Conservation (phyloP, 2,888 invertebrate species). For the Drosophila suboccidentalis region DNA sequence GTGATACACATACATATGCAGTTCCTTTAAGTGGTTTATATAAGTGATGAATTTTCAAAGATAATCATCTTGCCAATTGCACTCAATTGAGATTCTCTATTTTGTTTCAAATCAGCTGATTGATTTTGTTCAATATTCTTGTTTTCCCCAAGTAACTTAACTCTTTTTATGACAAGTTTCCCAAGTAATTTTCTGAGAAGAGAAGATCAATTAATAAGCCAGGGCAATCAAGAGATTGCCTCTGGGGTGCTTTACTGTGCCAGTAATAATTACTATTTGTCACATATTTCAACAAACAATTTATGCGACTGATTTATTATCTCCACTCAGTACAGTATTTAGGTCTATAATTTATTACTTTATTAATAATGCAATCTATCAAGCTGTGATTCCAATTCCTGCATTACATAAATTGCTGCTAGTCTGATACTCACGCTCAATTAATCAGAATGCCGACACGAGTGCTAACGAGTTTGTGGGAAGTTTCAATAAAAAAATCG, state of each 20-base stretch:
- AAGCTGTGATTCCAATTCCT: constrained; percentile 7
- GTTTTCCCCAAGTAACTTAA: background rate
- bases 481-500: constrained; percentile 14
- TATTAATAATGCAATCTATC: constrained; percentile 44
- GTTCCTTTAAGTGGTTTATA: constrained; percentile 37
- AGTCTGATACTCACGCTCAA: constrained; percentile 65
- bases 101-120: constrained; percentile 25
- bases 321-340: constrained; percentile 21
- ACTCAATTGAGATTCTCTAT: constrained; percentile 15
- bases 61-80: constrained; percentile 24
- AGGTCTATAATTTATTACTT: constrained; percentile 66
- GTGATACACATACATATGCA: background rate
- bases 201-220: constrained; percentile 5
- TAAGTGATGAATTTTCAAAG: constrained; percentile 40
- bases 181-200: background rate
- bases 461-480: constrained; percentile 38
- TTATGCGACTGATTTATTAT: constrained; percentile 55
- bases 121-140: constrained; percentile 3
- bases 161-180: constrained; percentile 1
- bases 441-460: constrained; percentile 67
- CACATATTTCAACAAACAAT: constrained; percentile 40
- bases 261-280: constrained; percentile 53
- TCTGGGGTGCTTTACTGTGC: background rate
- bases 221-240: constrained; percentile 11
- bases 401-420: constrained; percentile 32